Percentiles rank a stretch among this genome's conserved stretches.
Conservation (phyloP, 92 coral and sea anemone genomes). For the Porites cylindrica region DNA sequence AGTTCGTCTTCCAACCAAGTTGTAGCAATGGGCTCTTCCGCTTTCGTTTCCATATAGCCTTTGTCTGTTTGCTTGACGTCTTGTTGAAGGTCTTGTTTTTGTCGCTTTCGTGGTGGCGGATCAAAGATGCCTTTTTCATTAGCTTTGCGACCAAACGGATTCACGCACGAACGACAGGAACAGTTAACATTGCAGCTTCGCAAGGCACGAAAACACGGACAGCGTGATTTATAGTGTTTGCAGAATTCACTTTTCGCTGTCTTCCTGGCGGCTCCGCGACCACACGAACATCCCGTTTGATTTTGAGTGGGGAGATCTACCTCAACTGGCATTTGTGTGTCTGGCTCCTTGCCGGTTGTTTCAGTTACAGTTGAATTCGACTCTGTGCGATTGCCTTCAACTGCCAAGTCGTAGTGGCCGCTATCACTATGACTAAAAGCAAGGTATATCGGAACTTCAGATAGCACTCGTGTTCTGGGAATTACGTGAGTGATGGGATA, state of each 20-base stretch:
- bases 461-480: slow-evolving; percentile 33
- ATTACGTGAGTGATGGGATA: slow-evolving; percentile 41
- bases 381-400: not conserved
- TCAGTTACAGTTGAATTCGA: not conserved
- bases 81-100: slow-evolving; percentile 38
- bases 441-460: slow-evolving; percentile 51
- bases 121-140: slow-evolving; percentile 16
- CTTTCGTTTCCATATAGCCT: slow-evolving; percentile 14
- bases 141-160: slow-evolving; percentile 39
- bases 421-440: slow-evolving; percentile 38
- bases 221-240: slow-evolving; percentile 39
- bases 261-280: slow-evolving; percentile 49
- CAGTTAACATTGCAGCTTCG: slow-evolving; percentile 31
- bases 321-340: too few relatives aligned
- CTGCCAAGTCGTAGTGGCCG: slow-evolving; percentile 47
- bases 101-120: slow-evolving; percentile 48
- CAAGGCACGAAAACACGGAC: slow-evolving; percentile 43
- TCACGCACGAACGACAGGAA: slow-evolving; percentile 41
- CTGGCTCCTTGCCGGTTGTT: not conserved
- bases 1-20: slow-evolving; percentile 38
- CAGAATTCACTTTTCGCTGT: slow-evolving; percentile 44
- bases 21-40: slow-evolving; percentile 25
- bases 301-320: not conserved
- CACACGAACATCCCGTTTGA: slow-evolving; percentile 48
- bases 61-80: not conserved